Evolutionary conservation across 2,888 invertebrate genomes (phyloP), one percentile per base, ranked within the genome.

Genomic region (Orgyia antiqua): DNA sequence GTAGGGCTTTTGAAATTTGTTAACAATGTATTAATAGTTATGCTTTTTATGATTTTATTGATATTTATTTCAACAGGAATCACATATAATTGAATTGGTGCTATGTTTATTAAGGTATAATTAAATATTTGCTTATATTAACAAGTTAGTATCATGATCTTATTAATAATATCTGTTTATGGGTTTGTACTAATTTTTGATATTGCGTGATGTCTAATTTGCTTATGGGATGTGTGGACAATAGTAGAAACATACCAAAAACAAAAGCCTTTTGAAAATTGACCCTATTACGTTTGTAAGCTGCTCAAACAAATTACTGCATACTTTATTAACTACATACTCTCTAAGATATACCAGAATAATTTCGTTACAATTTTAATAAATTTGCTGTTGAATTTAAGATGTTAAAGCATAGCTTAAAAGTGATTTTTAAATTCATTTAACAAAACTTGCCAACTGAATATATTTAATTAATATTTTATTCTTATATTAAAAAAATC

Each of bases 31-130:
- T 30, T n/a, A 10, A 36, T 39, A 36, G 36, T 29, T 40, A 37
- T 43, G 47, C 44, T 52, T 55, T 26, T 33, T 40, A 30, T 36
- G n/a, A n/a, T 15, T 6, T 15, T 15, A 21, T 32, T 19, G 12
- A 26, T 39, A 39, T 40, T 53, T 36, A 28, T 42, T 33, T 47
- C 50, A 35, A 39, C 47, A 39, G 27, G 39, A 42, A 36, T 42
- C 35, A 42, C 29, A 39, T 49, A 56, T 62, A 54, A 58, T 69
- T 67, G 29, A 65, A 74, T 76, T 73, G 79, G 82, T 80, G 80
- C 80, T 80, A 78, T 68, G 66, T 65, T 66, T 58, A 41, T 35
- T 43, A 31, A 45, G 35, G 30, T 13, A 37, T 45, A 34, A 36
- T 33, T 33, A 25, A 33, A 24, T 26, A 1, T 34, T n/a, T 39